These are phyloP conservation scores for Vollenhovia emeryi DNA, from an alignment of 1,140 invertebrate species.

Conservation along the genomic window DNA sequence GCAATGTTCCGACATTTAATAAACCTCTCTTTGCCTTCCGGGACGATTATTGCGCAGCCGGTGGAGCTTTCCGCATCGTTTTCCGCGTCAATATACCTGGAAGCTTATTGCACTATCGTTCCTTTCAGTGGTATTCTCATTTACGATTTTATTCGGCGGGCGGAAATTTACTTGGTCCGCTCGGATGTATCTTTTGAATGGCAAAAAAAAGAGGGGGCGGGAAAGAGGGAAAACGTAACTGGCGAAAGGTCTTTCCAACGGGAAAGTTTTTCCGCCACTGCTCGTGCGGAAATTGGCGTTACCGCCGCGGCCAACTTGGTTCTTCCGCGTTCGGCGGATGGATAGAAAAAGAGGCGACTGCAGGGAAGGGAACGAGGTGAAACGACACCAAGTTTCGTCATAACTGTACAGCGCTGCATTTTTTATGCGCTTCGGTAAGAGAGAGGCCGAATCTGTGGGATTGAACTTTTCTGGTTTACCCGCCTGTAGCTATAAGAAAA, in stretches of 20 bases:
- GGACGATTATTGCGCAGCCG: background rate
- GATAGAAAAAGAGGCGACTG: background rate
- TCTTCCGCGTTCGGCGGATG: slow-evolving; percentile 12
- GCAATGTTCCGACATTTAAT: background rate
- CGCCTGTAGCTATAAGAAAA: background rate
- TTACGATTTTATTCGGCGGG: slow-evolving; percentile 18
- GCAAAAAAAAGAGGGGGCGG: background rate
- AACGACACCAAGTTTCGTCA: slow-evolving; percentile 57
- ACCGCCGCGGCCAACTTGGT: slow-evolving; percentile 23
- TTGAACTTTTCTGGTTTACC: slow-evolving; percentile 18
- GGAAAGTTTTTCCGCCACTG: slow-evolving; percentile 54
- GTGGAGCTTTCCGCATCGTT: background rate
- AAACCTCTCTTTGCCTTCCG: background rate
- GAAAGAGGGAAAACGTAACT: slow-evolving; percentile 28
- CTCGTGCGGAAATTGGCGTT: slow-evolving; percentile 62
- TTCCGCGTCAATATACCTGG: background rate
- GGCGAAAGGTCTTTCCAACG: slow-evolving; percentile 5
- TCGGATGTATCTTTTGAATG: slow-evolving; percentile 12
- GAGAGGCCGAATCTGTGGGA: slow-evolving; percentile 3
- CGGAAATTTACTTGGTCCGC: background rate
- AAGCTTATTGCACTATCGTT: slow-evolving; percentile 5
- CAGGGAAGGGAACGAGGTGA: background rate
- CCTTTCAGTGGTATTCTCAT: background rate
- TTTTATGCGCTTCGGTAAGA: slow-evolving; percentile 53
- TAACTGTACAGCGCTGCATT: slow-evolving; percentile 55